These are phyloP conservation scores for Zootoca vivipara DNA, from an alignment of 2,113 vertebrate genomes.

Conservation along the genomic window DNA sequence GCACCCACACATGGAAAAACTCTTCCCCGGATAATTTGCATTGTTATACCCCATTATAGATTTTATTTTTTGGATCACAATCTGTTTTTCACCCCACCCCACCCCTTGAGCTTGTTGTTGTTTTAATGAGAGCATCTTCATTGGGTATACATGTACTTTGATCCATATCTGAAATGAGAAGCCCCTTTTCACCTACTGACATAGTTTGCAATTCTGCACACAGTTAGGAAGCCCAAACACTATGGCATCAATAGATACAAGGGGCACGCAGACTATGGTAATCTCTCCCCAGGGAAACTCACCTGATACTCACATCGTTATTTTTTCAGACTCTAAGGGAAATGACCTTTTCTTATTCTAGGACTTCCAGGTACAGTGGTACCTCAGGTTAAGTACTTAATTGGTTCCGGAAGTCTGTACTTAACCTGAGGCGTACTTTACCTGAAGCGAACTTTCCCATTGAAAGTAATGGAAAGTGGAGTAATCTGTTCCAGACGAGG, in stretches of 20 bases:
- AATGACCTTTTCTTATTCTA: not conserved
- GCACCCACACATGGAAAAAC: conserved; percentile 74
- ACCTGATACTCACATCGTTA: not conserved
- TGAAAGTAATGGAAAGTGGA: too few relatives aligned
- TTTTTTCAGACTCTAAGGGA: not conserved
- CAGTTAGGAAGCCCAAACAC: not conserved
- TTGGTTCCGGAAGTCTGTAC: too few relatives aligned
- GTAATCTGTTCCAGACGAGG: too few relatives aligned
- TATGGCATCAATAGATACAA: not conserved
- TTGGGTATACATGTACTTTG: conserved; percentile 69
- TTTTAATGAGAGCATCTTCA: conserved; percentile 74
- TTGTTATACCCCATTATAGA: conserved; percentile 76
- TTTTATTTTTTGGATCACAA: conserved; percentile 76
- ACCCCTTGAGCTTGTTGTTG: conserved; percentile 70
- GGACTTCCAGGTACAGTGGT: not conserved
- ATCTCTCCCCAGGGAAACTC: not conserved
- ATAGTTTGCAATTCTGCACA: conserved; percentile 45
- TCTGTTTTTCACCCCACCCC: conserved; percentile 69
- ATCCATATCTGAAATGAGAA: conserved; percentile 67
- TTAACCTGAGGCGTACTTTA: too few relatives aligned
- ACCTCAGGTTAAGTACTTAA: too few relatives aligned
- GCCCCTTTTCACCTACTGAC: conserved; percentile 54
- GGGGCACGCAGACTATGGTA: not conserved
- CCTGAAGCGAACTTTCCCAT: too few relatives aligned
- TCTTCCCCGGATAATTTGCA: conserved; percentile 74